Evolutionary conservation across 1,140 invertebrate species (phyloP).

Genomic region (Dendroctonus valens): DNA sequence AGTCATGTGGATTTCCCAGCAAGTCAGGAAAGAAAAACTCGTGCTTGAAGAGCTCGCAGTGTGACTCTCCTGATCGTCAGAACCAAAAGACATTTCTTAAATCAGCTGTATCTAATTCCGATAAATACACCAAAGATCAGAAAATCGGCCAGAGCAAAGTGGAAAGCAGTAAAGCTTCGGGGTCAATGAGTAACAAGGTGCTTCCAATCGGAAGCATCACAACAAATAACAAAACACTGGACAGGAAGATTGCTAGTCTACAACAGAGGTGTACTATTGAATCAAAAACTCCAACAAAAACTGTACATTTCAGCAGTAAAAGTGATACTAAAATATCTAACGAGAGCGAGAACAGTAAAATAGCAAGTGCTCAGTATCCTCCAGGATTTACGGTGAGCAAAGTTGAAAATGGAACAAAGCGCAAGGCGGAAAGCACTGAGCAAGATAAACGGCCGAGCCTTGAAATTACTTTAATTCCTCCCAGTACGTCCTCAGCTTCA

Average conservation of each 20-base stretch:
- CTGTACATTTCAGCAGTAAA: neutral
- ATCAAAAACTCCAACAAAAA: slow-evolving; percentile 27
- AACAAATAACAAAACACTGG: slow-evolving; percentile 36
- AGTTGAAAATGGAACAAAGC: slow-evolving; percentile 44
- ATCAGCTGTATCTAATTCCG: slow-evolving; percentile 42
- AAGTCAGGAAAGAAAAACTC: slow-evolving; percentile 35
- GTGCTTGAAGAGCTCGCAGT: slow-evolving; percentile 11
- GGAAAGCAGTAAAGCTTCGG: slow-evolving; percentile 30
- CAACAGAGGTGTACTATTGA: slow-evolving; percentile 43
- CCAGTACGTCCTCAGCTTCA: slow-evolving; percentile 15
- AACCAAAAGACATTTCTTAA: slow-evolving; percentile 45
- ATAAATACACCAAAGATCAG: slow-evolving; percentile 38
- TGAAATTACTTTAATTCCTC: slow-evolving; percentile 47
- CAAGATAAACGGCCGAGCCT: slow-evolving; percentile 47
- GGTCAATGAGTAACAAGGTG: slow-evolving; percentile 30
- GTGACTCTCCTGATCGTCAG: slow-evolving; percentile 33
- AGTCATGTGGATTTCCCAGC: neutral
- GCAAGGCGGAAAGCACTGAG: slow-evolving; percentile 38
- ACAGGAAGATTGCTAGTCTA: slow-evolving; percentile 44
- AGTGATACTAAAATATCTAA: slow-evolving; percentile 30
- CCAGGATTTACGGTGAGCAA: slow-evolving; percentile 49
- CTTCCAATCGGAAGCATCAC: slow-evolving; percentile 33
- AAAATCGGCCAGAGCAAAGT: slow-evolving; percentile 38
- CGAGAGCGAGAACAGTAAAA: slow-evolving; percentile 38
- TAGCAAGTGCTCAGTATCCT: slow-evolving; percentile 41